phyloP scores from a whole-genome alignment of 2,888 invertebrate species.

The Hydraecia micacea region DNA sequence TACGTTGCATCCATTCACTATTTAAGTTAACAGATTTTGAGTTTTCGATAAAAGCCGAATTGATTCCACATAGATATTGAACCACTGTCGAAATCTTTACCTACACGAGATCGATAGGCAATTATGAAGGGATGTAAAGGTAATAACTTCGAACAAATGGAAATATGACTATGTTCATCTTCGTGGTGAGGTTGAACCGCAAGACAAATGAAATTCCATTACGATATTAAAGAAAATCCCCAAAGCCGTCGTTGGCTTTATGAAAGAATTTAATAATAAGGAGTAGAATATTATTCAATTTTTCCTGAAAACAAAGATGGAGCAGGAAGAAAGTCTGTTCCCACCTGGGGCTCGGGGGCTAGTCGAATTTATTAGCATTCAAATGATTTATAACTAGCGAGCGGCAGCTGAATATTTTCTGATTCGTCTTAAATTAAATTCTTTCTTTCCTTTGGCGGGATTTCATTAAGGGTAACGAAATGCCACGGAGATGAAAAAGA shows the following conservation, averaged over 20 bases:
- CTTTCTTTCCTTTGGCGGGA: constrained; percentile 89
- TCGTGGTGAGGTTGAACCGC: constrained; percentile 74
- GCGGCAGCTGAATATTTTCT: constrained; percentile 90
- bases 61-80: constrained; percentile 55
- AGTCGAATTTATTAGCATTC: constrained; percentile 90
- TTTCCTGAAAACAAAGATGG: constrained; percentile 87
- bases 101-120: constrained; percentile 63
- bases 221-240: constrained; percentile 87
- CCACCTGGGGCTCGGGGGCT: constrained; percentile 86
- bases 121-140: constrained; percentile 65
- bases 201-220: constrained; percentile 87
- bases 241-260: constrained; percentile 85
- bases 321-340: constrained; percentile 86
- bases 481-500: constrained; percentile 86
- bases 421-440: constrained; percentile 90
- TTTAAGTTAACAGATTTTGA: constrained; percentile 46
- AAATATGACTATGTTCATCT: constrained; percentile 73
- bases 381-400: constrained; percentile 90
- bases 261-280: constrained; percentile 89
- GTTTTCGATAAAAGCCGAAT: constrained; percentile 57
- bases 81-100: constrained; percentile 55
- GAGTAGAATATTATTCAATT: constrained; percentile 88
- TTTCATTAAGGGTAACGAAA: constrained; percentile 89
- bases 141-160: constrained; percentile 66
- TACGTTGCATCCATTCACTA: constrained; percentile 31